Evolutionary conservation across 92 coral and sea anemone genomes (phyloP).

Genomic region (Epizoanthus rinbou): DNA sequence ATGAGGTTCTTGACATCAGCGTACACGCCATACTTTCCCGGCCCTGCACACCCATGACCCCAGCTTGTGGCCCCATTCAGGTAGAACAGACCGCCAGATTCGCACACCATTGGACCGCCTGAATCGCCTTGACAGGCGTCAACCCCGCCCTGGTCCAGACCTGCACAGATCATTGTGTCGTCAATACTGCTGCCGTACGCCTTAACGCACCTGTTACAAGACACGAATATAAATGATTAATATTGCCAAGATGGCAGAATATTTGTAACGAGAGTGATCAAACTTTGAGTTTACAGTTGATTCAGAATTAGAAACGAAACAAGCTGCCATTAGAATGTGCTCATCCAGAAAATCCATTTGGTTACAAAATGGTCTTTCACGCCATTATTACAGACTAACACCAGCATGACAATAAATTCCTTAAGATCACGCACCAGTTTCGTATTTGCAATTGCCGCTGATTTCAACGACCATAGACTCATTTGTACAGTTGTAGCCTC

Average conservation of each 20-base stretch:
- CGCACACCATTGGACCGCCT: background rate
- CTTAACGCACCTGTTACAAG: background rate
- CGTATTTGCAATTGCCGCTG: too few relatives aligned
- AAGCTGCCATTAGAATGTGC: too few relatives aligned
- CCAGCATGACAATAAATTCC: too few relatives aligned
- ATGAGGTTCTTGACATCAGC: background rate
- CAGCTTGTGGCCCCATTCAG: background rate
- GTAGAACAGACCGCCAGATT: background rate
- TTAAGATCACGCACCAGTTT: too few relatives aligned
- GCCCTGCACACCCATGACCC: background rate
- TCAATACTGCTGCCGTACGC: background rate
- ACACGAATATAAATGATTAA: background rate
- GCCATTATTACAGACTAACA: too few relatives aligned
- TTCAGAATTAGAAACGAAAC: too few relatives aligned
- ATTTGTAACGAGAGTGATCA: background rate
- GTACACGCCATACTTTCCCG: background rate
- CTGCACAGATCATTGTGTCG: background rate
- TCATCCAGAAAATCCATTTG: too few relatives aligned
- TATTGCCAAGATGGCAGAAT: background rate
- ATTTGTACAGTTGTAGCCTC: too few relatives aligned
- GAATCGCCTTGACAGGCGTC: too few relatives aligned
- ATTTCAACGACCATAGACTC: too few relatives aligned
- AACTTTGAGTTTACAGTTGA: too few relatives aligned
- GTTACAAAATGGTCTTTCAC: too few relatives aligned
- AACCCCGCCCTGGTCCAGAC: background rate